Conservation (phyloP, 2,797 vertebrate genomes). For the Decapterus maruadsi region DNA sequence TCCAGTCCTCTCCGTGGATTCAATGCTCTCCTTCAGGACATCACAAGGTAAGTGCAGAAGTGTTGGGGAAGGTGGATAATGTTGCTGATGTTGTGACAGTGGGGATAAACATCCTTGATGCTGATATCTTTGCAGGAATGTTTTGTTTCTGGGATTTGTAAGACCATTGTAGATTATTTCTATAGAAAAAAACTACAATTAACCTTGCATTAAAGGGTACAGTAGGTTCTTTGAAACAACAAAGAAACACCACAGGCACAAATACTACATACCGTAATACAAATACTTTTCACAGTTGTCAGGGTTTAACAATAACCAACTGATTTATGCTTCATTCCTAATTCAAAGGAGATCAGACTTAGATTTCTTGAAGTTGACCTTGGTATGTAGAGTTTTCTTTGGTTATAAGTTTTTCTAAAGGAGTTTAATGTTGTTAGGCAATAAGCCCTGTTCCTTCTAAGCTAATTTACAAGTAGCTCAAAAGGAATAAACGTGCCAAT, state of each 20-base stretch:
- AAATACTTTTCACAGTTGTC: not conserved
- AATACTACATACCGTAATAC: too few species aligned
- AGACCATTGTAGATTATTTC: too few species aligned
- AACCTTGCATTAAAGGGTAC: not conserved
- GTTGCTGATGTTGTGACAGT: constrained; percentile 23
- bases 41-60: constrained; percentile 76
- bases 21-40: constrained; percentile 37
- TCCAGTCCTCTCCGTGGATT: constrained; percentile 27
- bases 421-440: not conserved
- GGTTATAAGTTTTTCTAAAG: not conserved
- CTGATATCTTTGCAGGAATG: not conserved
- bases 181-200: too few species aligned
- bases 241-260: not conserved
- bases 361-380: not conserved
- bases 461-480: too few species aligned
- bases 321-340: not conserved
- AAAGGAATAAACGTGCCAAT: not conserved
- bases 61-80: constrained; percentile 2
- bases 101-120: not conserved
- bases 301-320: not conserved
- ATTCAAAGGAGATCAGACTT: too few species aligned
- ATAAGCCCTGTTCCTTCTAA: not conserved
- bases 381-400: not conserved
- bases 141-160: not conserved
- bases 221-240: not conserved